A percentile compares a stretch with the other conserved stretches of the same genome.
phyloP scores from a whole-genome alignment of 2,113 vertebrate species.

The Ceyx melanurus region DNA sequence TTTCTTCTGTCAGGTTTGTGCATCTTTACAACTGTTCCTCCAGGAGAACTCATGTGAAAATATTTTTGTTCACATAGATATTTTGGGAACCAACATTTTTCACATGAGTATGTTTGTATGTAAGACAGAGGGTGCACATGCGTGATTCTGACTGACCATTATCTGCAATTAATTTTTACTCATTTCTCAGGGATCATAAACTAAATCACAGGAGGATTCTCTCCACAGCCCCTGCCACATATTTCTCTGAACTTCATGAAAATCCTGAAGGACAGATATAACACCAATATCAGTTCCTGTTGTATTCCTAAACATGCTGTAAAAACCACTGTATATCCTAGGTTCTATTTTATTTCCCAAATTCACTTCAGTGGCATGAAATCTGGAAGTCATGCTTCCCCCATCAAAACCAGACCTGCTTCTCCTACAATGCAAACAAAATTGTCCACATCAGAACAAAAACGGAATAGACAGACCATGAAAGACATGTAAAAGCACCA shows the following conservation, averaged over 20 bases:
- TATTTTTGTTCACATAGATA: background rate
- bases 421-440: conserved; percentile 36
- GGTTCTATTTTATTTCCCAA: background rate
- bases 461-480: background rate
- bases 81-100: background rate
- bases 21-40: background rate
- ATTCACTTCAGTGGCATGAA: background rate
- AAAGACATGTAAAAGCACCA: conserved; percentile 32
- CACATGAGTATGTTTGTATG: background rate
- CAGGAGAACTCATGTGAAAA: background rate
- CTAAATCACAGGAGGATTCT: background rate
- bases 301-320: background rate
- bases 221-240: background rate
- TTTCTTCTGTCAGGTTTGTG: background rate
- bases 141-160: background rate
- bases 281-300: background rate
- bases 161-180: background rate
- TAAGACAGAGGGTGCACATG: background rate
- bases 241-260: background rate
- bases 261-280: background rate
- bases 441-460: conserved; percentile 45
- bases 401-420: background rate
- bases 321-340: background rate
- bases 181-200: background rate
- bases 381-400: conserved; percentile 36